These are phyloP conservation scores for Microctonus aethiopoides DNA, from an alignment of 2,888 invertebrate genomes.

Conservation along the genomic window DNA sequence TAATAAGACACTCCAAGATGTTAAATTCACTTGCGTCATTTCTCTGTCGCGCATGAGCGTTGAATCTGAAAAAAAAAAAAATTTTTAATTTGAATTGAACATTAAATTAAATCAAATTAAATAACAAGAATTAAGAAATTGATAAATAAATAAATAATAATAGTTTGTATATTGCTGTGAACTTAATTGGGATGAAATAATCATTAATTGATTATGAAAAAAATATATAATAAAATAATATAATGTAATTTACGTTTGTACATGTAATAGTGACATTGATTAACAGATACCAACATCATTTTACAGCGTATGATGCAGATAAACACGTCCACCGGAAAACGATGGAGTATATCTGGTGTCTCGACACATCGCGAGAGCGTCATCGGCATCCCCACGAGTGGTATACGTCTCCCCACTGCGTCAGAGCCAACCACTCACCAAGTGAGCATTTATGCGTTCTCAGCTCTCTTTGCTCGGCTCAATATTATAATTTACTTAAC, in stretches of 20 bases:
- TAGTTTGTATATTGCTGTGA: too few species aligned
- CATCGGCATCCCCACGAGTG: conserved; percentile 42
- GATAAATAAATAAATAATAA: too few species aligned
- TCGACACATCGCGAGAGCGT: conserved; percentile 25
- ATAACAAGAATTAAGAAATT: too few species aligned
- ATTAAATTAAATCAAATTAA: too few species aligned
- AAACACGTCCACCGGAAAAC: conserved; percentile 36
- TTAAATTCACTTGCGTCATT: too few species aligned
- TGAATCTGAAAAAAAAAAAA: too few species aligned
- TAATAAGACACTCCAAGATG: too few species aligned
- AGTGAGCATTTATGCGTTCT: conserved; percentile 47
- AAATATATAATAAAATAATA: background rate
- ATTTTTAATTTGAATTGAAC: too few species aligned
- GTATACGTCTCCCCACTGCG: conserved; percentile 31
- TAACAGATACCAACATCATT: conserved; percentile 1
- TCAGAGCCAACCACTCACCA: conserved; percentile 50
- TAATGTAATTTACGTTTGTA: too few species aligned
- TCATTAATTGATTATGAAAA: background rate
- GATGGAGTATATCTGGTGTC: conserved; percentile 34
- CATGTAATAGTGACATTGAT: background rate
- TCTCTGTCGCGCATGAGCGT: too few species aligned
- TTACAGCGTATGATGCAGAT: conserved; percentile 25
- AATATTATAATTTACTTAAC: conserved; percentile 8
- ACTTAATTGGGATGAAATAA: too few species aligned
- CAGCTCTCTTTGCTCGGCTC: background rate